phyloP scores from a whole-genome alignment of 2,888 invertebrate species.

The Pediacus dermestoides region DNA sequence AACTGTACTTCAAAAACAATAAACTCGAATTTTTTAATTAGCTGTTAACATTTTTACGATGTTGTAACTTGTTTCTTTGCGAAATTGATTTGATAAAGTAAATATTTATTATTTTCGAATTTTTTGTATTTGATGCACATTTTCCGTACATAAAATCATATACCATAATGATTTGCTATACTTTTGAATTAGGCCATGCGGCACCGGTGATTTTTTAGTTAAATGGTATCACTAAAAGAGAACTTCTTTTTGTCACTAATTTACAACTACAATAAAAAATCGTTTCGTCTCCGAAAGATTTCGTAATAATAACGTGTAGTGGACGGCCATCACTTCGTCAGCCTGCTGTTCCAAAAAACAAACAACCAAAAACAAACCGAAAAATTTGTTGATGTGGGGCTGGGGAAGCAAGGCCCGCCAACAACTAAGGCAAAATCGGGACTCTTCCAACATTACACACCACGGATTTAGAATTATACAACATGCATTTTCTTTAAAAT shows the following conservation, averaged over 20 bases:
- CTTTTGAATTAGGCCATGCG: neutral
- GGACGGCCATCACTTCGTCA: conserved; percentile 25
- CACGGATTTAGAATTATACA: conserved; percentile 49
- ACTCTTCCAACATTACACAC: conserved; percentile 38
- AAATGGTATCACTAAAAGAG: conserved; percentile 5
- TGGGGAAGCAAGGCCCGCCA: conserved; percentile 34
- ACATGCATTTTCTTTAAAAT: conserved; percentile 40
- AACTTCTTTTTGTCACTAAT: conserved; percentile 6
- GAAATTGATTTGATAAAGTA: too few species aligned
- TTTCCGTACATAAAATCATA: too few species aligned
- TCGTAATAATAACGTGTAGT: conserved; percentile 36
- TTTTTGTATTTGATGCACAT: too few species aligned
- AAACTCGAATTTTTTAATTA: too few species aligned
- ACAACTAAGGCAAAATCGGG: conserved; percentile 49
- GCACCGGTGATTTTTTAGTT: too few species aligned
- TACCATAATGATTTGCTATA: too few species aligned
- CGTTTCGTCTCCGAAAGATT: conserved; percentile 44
- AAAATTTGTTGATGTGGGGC: too few species aligned
- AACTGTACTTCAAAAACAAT: too few species aligned
- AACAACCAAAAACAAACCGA: conserved; percentile 1
- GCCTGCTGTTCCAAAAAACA: neutral
- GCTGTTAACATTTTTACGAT: too few species aligned
- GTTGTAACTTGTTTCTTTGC: too few species aligned
- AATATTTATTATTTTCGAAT: too few species aligned
- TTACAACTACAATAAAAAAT: conserved; percentile 47